phyloP scores from a whole-genome alignment of 2,888 invertebrate species.

The Xanthia togata region DNA sequence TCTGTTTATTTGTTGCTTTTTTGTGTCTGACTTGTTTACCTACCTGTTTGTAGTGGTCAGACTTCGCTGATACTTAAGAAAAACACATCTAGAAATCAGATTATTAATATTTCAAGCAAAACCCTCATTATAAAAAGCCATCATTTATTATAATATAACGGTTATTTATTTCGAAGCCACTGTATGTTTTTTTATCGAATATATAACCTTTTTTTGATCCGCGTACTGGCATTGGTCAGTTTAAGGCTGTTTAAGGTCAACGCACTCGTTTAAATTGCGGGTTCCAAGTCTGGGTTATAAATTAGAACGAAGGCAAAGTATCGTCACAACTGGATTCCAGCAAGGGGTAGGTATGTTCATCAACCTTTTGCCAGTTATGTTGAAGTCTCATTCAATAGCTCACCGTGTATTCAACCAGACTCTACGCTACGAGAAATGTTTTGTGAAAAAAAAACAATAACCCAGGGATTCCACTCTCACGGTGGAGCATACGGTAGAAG shows the following conservation, averaged over 20 bases:
- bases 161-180: background rate
- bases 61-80: background rate
- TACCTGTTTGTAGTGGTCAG: background rate
- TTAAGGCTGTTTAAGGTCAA: constrained; percentile 36
- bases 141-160: constrained; percentile 10
- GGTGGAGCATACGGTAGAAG: no score
- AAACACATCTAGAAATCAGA: background rate
- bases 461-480: no score
- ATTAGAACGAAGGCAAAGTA: background rate
- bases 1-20: background rate
- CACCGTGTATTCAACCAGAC: no score
- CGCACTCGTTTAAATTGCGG: constrained; percentile 26
- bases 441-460: background rate
- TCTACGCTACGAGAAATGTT: background rate
- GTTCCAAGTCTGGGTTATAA: constrained; percentile 22
- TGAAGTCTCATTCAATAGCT: background rate
- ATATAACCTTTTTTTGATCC: constrained; percentile 14
- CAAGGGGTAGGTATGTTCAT: background rate
- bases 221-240: constrained; percentile 15
- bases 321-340: background rate
- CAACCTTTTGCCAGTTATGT: background rate
- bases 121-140: background rate
- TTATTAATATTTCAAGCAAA: background rate
- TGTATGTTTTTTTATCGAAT: background rate
- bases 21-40: background rate